Conservation (phyloP, 2,888 invertebrate genomes). For the Tinea pellionella region DNA sequence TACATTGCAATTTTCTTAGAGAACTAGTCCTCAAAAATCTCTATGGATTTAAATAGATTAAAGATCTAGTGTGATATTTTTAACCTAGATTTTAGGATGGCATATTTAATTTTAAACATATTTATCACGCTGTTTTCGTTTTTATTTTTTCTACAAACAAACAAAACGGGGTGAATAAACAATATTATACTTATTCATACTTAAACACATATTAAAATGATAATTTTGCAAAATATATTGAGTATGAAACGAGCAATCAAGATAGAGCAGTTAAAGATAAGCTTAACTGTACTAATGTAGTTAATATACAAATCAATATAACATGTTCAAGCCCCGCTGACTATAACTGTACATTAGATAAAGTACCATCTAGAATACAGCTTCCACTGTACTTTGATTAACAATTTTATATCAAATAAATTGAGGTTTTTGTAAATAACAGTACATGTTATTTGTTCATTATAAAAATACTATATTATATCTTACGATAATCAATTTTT, state of each 20-base stretch:
- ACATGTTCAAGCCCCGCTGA: conserved; percentile 12
- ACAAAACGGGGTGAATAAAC: not conserved
- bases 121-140: not conserved
- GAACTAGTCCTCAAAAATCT: not conserved
- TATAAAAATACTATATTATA: too few relatives aligned
- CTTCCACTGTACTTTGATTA: not conserved
- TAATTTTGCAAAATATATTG: not conserved
- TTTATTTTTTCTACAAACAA: not conserved
- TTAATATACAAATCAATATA: conserved; percentile 13
- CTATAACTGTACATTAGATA: conserved; percentile 10
- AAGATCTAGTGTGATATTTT: not conserved
- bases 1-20: not conserved
- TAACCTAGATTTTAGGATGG: not conserved
- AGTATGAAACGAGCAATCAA: not conserved
- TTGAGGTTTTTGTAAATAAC: not conserved
- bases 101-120: not conserved
- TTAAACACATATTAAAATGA: not conserved
- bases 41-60: not conserved
- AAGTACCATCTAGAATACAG: not conserved
- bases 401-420: not conserved
- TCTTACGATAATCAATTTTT: too few relatives aligned
- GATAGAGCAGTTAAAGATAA: not conserved
- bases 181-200: not conserved
- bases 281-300: conserved; percentile 5
- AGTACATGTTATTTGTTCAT: not conserved